Conservation (phyloP, 2,113 vertebrate species). For the Castor canadensis region DNA sequence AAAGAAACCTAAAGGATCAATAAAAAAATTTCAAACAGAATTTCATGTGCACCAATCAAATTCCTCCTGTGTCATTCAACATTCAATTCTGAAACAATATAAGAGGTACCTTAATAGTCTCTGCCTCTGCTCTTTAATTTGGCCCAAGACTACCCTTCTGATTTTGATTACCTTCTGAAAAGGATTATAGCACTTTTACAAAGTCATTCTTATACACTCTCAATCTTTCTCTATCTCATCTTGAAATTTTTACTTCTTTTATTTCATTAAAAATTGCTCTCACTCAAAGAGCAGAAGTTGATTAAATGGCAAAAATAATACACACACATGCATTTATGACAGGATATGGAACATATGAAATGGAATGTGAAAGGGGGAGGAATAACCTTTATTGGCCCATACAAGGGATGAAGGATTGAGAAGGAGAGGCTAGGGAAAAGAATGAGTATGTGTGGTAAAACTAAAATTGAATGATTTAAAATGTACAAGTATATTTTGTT, state of each 20-base stretch:
- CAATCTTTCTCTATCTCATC: constrained; percentile 32
- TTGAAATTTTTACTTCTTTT: constrained; percentile 13
- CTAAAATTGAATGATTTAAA: constrained; percentile 81
- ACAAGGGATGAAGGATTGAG: neutral
- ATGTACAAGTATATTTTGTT: constrained; percentile 78
- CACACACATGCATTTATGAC: constrained; percentile 82
- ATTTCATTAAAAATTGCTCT: constrained; percentile 45
- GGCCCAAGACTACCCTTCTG: neutral
- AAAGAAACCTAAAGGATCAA: neutral
- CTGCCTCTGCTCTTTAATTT: neutral
- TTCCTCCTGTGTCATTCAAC: neutral
- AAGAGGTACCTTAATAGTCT: neutral
- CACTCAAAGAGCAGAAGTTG: constrained; percentile 58
- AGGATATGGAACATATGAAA: constrained; percentile 75
- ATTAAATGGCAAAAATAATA: constrained; percentile 77
- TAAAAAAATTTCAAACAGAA: neutral
- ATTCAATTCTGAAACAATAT: neutral
- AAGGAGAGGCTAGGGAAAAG: constrained; percentile 4
- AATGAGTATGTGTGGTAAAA: constrained; percentile 63
- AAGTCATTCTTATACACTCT: constrained; percentile 14
- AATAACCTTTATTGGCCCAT: constrained; percentile 87
- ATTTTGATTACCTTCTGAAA: neutral
- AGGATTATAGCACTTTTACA: neutral
- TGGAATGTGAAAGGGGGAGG: constrained; percentile 71
- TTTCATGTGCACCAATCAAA: neutral